Evolutionary conservation across 2,797 vertebrate species (phyloP).

Genomic region (Aotus griseimembra): DNA sequence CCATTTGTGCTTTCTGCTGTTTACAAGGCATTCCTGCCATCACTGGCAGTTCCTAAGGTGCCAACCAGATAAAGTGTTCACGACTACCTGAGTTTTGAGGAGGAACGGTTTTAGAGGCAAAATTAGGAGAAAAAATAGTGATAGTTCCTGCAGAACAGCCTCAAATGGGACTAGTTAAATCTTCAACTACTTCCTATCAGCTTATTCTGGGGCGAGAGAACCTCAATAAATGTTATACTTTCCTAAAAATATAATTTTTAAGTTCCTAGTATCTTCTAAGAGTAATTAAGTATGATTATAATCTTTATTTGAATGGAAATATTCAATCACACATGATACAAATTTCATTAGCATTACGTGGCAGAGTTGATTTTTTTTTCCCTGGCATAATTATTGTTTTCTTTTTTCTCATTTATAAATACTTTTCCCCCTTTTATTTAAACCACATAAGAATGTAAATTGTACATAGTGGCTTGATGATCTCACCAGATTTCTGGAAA

Average conservation of each 20-base stretch:
- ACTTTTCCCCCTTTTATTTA: constrained; percentile 42
- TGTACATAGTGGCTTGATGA: constrained; percentile 15
- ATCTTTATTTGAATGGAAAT: constrained; percentile 49
- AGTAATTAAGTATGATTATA: neutral
- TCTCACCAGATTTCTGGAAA: constrained; percentile 43
- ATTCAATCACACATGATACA: neutral
- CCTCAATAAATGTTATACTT: neutral
- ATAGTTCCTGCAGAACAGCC: neutral
- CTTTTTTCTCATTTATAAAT: constrained; percentile 28
- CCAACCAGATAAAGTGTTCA: neutral
- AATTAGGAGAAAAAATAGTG: neutral
- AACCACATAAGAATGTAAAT: constrained; percentile 47
- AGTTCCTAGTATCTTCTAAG: constrained; percentile 18
- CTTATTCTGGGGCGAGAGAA: neutral
- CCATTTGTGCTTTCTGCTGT: neutral
- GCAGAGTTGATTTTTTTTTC: neutral
- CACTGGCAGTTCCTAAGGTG: neutral
- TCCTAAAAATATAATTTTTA: neutral
- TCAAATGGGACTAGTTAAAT: neutral
- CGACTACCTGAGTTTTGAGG: neutral
- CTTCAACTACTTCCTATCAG: neutral
- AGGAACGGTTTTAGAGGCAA: neutral
- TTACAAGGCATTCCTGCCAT: neutral
- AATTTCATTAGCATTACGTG: constrained; percentile 33
- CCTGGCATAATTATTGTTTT: constrained; percentile 48